Base-by-base conservation (phyloP, 2,888 invertebrate species). In the Glyphotaelius pellucidus region DNA sequence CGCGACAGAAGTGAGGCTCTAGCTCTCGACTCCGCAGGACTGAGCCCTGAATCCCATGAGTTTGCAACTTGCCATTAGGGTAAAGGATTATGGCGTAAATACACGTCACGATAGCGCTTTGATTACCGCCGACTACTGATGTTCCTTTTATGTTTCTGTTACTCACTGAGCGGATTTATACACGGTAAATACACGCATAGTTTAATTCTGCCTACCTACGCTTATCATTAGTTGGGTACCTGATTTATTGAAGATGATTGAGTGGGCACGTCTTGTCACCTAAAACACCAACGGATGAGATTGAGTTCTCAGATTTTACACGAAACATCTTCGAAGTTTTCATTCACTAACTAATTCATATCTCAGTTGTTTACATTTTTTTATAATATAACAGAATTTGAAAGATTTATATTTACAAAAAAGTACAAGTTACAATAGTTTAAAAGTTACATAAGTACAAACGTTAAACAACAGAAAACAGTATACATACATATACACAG, bases 61-160 rank as follows among this genome's bases (percentile, higher is more conserved):
- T 92, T 90, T 92, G 91, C 92, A 89, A 91, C 86, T 92, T 92
- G 92, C 88, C 89, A 89, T 91, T 89, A 89, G 80, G 89, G 79
- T 38, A 42, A 38, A 80, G 90, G 92, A 92, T 92, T 92, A 92
- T 11, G 47, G 89, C 91, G 91, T 90, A 90, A 90, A 90, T 90
- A 85, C 90, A 12, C 67, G 67, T 88, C 88, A 88, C 80, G 80
- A 52, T 83, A 47, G 52, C 47, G 42, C 90, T 90, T 83, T 90
- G 83, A 90, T 90, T 52, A 67, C 90, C 32, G 83, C 90, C 84
- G 90, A 81, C 81, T 90, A 80, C 38, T 47, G 67, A 88, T 52
- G 52, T 31, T 67, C 35, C 31, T 67, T 88, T 47, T 88, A 67
- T 32, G 88, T 52, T 67, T 31, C 86, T 52, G 52, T 67, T 67